Percentiles rank a stretch among this genome's conserved stretches.
phyloP scores from a whole-genome alignment of 2,797 vertebrate species.

The Crypturellus tataupa region DNA sequence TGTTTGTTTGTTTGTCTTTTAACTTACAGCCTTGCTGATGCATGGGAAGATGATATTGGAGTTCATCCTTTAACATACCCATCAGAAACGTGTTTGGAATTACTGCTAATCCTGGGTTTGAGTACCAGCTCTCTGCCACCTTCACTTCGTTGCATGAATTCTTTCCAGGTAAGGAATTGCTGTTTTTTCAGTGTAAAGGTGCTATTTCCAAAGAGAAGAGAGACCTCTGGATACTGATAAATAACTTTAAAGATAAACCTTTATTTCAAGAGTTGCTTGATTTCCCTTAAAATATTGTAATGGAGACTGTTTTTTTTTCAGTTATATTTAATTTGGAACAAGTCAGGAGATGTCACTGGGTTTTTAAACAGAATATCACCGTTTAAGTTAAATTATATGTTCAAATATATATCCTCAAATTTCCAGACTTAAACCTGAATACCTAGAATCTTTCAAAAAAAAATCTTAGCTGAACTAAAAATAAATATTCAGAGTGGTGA shows the following conservation, averaged over 20 bases:
- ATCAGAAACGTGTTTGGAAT: conserved; percentile 88
- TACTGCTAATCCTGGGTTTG: conserved; percentile 85
- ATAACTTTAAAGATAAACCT: not conserved
- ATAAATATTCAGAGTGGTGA: not conserved
- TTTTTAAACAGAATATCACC: not conserved
- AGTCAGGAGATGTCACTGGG: not conserved
- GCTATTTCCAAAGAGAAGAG: not conserved
- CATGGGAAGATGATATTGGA: conserved; percentile 91
- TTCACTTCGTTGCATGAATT: conserved; percentile 89
- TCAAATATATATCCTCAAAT: not conserved
- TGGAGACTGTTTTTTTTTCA: not conserved
- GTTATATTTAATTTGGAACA: not conserved
- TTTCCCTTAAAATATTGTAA: not conserved
- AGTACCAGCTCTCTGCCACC: conserved; percentile 86
- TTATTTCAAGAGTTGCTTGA: not conserved
- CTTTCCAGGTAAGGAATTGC: conserved; percentile 89
- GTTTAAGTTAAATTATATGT: not conserved
- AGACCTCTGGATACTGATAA: not conserved
- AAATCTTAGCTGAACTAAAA: not conserved
- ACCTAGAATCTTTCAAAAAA: not conserved
- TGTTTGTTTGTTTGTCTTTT: not conserved
- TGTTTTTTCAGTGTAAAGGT: not conserved
- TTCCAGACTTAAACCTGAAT: not conserved
- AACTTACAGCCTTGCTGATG: conserved; percentile 82
- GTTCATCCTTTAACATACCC: conserved; percentile 90